phyloP scores from a whole-genome alignment of 2,888 invertebrate species.

The Pherbina coryleti region DNA sequence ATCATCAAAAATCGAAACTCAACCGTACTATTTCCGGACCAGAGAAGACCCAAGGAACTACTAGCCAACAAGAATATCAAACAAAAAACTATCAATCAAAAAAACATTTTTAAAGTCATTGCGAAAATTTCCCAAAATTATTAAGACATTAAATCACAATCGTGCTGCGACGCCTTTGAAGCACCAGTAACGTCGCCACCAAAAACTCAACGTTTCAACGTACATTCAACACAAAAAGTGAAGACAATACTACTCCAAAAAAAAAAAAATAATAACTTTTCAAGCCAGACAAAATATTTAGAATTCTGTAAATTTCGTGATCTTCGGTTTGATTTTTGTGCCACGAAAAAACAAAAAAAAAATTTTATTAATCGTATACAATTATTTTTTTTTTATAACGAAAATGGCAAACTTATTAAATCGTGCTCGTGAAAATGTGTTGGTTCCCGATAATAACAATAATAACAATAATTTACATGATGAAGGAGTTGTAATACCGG shows the following conservation, averaged over 20 bases:
- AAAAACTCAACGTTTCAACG: background rate
- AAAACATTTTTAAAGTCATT: slow-evolving; percentile 39
- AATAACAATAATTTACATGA: slow-evolving; percentile 54
- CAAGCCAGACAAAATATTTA: background rate
- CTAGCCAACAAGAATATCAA: slow-evolving; percentile 7
- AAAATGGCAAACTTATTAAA: slow-evolving; percentile 41
- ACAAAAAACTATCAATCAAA: background rate
- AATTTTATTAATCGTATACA: background rate
- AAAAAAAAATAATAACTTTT: no score
- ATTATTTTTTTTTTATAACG: background rate
- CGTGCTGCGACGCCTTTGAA: background rate
- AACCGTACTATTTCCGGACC: background rate
- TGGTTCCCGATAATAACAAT: slow-evolving; percentile 40
- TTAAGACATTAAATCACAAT: slow-evolving; percentile 28
- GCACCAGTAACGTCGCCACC: background rate
- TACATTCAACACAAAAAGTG: background rate
- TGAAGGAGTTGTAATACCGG: slow-evolving; percentile 49
- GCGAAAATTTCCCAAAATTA: slow-evolving; percentile 42
- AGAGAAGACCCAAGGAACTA: slow-evolving; percentile 3
- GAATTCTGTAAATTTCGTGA: background rate
- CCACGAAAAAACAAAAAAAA: slow-evolving; percentile 9
- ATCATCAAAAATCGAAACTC: slow-evolving; percentile 10
- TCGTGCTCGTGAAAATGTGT: slow-evolving; percentile 43
- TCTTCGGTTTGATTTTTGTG: slow-evolving; percentile 1
- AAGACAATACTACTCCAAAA: background rate